These are phyloP conservation scores for Cyanoderma ruficeps DNA, from an alignment of 2,113 vertebrate species.

Conservation along the genomic window DNA sequence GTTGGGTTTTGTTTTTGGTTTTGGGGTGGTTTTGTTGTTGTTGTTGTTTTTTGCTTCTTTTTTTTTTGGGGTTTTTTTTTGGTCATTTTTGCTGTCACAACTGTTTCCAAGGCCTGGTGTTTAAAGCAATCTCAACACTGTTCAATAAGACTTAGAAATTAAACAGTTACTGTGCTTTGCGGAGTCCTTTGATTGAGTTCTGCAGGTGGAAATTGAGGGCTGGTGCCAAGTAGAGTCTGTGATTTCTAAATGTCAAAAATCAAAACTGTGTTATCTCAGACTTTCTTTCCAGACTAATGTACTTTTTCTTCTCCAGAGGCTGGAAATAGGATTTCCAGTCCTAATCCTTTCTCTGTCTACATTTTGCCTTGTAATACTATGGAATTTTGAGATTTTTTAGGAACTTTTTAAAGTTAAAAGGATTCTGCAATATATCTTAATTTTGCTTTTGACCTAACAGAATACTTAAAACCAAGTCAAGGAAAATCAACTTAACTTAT, in stretches of 20 bases:
- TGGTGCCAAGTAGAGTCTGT: not conserved
- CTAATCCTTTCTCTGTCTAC: not conserved
- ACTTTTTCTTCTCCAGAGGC: not conserved
- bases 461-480: not conserved
- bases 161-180: not conserved
- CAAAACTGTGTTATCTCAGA: not conserved
- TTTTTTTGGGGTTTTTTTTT: not conserved
- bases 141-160: constrained; percentile 22
- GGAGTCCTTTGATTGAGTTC: not conserved
- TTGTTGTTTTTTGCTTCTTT: no score
- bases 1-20: not conserved
- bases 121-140: not conserved
- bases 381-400: not conserved
- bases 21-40: not conserved
- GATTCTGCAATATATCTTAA: not conserved
- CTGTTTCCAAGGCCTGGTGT: not conserved
- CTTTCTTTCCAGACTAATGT: not conserved
- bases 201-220: not conserved
- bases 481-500: not conserved
- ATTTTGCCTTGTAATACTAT: not conserved
- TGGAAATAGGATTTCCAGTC: not conserved
- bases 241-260: constrained; percentile 28
- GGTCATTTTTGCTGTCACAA: not conserved
- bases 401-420: not conserved
- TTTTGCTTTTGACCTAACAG: not conserved